Evolutionary conservation across 2,888 invertebrate genomes (phyloP).

Genomic region (Nomada ruficornis): DNA sequence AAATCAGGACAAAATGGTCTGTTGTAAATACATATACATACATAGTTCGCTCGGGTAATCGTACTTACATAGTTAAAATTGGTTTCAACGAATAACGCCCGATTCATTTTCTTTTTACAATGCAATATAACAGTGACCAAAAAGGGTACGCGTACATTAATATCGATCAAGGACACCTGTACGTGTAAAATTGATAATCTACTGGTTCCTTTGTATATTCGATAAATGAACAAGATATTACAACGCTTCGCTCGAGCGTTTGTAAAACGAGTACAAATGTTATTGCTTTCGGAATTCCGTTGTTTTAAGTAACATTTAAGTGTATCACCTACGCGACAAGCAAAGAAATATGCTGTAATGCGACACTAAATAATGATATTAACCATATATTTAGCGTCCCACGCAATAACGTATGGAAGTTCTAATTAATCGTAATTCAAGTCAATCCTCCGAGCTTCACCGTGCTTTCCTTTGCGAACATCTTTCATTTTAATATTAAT

Average conservation of each 20-base stretch:
- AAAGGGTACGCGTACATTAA: slow-evolving; percentile 7
- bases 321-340: neutral
- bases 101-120: slow-evolving; percentile 9
- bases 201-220: slow-evolving; percentile 14
- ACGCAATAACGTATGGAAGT: slow-evolving; percentile 5
- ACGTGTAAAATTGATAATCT: slow-evolving; percentile 7
- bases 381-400: neutral
- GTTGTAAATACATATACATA: neutral
- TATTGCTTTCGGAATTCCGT: slow-evolving; percentile 58
- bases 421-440: slow-evolving; percentile 8
- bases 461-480: neutral
- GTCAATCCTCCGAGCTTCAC: slow-evolving; percentile 6
- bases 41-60: neutral
- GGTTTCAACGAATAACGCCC: neutral
- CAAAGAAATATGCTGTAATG: slow-evolving; percentile 34
- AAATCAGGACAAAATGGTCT: neutral
- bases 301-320: slow-evolving; percentile 37
- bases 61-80: slow-evolving; percentile 7
- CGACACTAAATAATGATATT: slow-evolving; percentile 12
- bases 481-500: neutral
- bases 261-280: slow-evolving; percentile 49
- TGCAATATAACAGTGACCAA: neutral
- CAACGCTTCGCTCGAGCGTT: slow-evolving; percentile 31
- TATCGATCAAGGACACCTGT: slow-evolving; percentile 27
- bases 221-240: slow-evolving; percentile 26